These are phyloP conservation scores for Dicyrtomina minuta DNA, from an alignment of 2,888 invertebrate genomes.

Conservation along the genomic window DNA sequence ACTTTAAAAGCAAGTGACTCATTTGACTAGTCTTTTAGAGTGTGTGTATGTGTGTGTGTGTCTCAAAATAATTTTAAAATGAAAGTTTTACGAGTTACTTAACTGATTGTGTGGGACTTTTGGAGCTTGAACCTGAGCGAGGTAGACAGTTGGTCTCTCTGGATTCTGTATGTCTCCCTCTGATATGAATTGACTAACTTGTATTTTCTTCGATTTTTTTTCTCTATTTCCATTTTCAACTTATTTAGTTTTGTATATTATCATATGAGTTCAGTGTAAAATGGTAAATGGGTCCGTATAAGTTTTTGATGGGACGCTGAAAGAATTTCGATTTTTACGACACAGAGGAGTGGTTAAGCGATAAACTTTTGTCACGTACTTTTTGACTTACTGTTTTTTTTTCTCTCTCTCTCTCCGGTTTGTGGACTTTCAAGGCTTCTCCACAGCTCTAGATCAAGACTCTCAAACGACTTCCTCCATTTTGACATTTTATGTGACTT, in stretches of 20 bases:
- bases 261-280: conserved; percentile 14
- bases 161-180: not conserved
- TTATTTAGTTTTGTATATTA: conserved; percentile 1
- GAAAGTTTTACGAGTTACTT: conserved; percentile 20
- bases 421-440: no score
- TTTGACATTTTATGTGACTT: conserved; percentile 17
- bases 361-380: conserved; percentile 33
- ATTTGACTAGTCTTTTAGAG: not conserved
- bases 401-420: conserved; percentile 1
- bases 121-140: not conserved
- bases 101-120: no score
- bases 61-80: conserved; percentile 6
- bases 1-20: not conserved
- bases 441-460: no score
- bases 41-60: not conserved
- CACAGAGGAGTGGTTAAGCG: conserved; percentile 30
- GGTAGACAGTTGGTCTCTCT: not conserved
- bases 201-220: not conserved
- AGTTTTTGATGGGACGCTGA: not conserved
- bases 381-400: conserved; percentile 14
- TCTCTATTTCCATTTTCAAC: not conserved
- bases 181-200: conserved; percentile 9
- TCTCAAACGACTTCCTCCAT: conserved; percentile 23
- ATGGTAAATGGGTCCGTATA: no score
- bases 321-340: conserved; percentile 27